phyloP scores from a whole-genome alignment of 2,888 invertebrate genomes.

The Drosophila meridiana region DNA sequence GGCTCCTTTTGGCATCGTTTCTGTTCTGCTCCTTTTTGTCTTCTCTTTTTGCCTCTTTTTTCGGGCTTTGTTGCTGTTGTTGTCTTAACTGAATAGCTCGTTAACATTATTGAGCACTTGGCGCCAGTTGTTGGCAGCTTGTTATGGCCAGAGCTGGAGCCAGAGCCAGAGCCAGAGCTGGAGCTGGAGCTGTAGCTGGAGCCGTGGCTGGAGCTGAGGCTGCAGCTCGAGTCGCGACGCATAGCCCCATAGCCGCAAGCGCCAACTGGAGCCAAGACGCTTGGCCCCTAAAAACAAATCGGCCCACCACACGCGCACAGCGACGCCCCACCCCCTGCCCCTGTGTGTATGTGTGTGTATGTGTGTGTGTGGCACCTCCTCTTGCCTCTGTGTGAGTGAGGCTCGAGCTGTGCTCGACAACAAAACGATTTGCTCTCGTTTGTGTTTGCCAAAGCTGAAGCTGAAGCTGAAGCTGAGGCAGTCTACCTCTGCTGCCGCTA shows the following conservation, averaged over 20 bases:
- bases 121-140: constrained; percentile 85
- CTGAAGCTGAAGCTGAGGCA: constrained; percentile 7
- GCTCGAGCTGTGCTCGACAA: constrained; percentile 61
- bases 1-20: constrained; percentile 42
- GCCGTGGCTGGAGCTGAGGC: constrained; percentile 33
- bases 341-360: background rate
- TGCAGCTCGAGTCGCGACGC: constrained; percentile 55
- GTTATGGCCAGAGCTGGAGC: constrained; percentile 70
- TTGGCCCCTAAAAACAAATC: constrained; percentile 57
- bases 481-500: background rate
- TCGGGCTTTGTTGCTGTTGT: constrained; percentile 46
- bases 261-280: constrained; percentile 47
- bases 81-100: constrained; percentile 83
- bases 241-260: constrained; percentile 65
- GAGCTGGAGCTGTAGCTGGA: constrained; percentile 41
- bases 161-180: constrained; percentile 34
- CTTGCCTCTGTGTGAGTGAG: constrained; percentile 11
- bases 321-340: background rate
- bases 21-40: constrained; percentile 25
- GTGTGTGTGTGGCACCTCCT: background rate
- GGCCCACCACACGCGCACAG: constrained; percentile 68
- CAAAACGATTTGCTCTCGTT: constrained; percentile 81
- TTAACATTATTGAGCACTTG: constrained; percentile 85
- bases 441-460: constrained; percentile 62
- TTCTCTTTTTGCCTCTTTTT: constrained; percentile 26